phyloP scores from a whole-genome alignment of 2,888 invertebrate species.

The Sarcophaga carnaria region DNA sequence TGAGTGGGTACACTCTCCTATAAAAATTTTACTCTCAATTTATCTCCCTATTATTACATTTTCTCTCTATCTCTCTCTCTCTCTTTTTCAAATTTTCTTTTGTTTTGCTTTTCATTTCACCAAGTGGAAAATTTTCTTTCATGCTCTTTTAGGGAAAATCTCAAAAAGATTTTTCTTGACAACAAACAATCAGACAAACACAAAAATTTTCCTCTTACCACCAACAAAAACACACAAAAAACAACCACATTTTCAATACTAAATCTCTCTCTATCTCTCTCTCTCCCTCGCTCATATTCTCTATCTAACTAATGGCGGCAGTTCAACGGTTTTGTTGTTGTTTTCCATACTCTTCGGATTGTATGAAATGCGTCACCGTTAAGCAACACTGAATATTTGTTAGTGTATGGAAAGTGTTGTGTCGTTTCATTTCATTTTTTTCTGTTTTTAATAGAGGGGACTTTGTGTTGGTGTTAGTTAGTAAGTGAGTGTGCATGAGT shows the following conservation, averaged over 20 bases:
- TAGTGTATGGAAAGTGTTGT: neutral
- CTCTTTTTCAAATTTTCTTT: conserved; percentile 11
- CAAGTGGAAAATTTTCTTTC: conserved; percentile 40
- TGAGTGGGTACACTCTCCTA: neutral
- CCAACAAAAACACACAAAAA: conserved; percentile 5
- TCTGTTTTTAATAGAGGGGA: neutral
- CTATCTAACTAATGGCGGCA: neutral
- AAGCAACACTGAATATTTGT: conserved; percentile 33
- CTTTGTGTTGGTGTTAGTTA: neutral
- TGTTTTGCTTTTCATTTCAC: conserved; percentile 7
- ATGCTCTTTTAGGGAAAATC: conserved; percentile 23
- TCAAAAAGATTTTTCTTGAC: conserved; percentile 32
- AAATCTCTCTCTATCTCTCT: too few species aligned
- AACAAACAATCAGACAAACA: neutral
- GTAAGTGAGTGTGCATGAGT: conserved; percentile 11
- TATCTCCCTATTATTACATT: neutral
- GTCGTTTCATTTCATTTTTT: neutral
- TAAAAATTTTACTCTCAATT: neutral
- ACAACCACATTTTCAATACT: neutral
- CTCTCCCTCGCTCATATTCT: neutral
- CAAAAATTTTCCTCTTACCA: conserved; percentile 32
- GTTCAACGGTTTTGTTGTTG: conserved; percentile 18
- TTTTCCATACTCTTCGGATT: neutral
- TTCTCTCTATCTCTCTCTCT: neutral
- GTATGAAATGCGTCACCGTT: conserved; percentile 55